Conservation (phyloP, 1,140 invertebrate species). For the Philopotamus ludificatus region DNA sequence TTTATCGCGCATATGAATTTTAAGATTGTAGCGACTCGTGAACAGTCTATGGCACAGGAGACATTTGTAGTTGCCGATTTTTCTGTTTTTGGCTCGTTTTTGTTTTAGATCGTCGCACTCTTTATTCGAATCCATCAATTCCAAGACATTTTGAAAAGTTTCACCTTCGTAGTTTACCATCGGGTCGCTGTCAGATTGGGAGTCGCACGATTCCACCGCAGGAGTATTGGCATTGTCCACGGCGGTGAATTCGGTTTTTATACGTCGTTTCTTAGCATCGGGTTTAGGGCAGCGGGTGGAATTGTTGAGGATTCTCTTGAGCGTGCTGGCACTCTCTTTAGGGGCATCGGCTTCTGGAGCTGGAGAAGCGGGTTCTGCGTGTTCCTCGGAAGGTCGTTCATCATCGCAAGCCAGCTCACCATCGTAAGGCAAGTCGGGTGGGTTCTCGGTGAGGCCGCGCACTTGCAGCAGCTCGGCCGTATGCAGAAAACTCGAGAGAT, state of each 20-base stretch:
- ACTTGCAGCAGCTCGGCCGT: constrained; percentile 81
- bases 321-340: neutral
- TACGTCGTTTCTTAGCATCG: constrained; percentile 9
- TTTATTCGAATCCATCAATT: neutral
- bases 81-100: constrained; percentile 45
- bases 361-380: neutral
- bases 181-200: constrained; percentile 15
- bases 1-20: constrained; percentile 62
- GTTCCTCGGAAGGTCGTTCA: neutral
- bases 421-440: constrained; percentile 40
- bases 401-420: neutral
- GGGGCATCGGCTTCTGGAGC: neutral
- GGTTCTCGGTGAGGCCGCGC: constrained; percentile 65
- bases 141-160: neutral
- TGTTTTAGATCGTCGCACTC: constrained; percentile 17
- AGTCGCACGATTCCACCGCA: constrained; percentile 8
- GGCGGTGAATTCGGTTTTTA: constrained; percentile 2
- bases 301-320: neutral
- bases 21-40: constrained; percentile 62
- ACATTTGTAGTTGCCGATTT: constrained; percentile 58
- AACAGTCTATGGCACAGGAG: constrained; percentile 60
- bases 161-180: neutral
- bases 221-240: neutral
- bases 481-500: constrained; percentile 73
- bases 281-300: constrained; percentile 1